Evolutionary conservation across 2,797 vertebrate species (phyloP), one percentile per base, ranked within the genome.

Genomic region (Leptoclinus maculatus): DNA sequence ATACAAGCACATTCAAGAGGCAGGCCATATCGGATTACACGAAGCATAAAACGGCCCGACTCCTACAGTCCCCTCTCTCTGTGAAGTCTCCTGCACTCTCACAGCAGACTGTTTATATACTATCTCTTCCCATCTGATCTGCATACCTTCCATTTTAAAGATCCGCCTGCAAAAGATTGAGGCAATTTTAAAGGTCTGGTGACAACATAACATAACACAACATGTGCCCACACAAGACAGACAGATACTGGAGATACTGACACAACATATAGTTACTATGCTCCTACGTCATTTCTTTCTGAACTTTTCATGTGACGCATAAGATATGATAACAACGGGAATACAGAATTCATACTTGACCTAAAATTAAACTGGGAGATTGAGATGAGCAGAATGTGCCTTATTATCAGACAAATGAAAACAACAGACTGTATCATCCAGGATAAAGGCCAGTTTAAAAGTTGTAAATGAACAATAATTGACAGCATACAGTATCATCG

Each of bases 81-180:
- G 29, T 64, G 21, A 56, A 57, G 58, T 25, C 12, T 36, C 36
- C 32, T 68, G 25, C 34, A 21, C 65, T 45, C 47, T 56, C 49
- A 32, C 27, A 17, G 25, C 47, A 29, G 53, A 78, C 21, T 87
- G 83, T 88, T 90, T 85, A 79, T 85, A 79, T 47, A 76, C 6
- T 71, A 0, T 34, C 49, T 49, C 62, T 78, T 86, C 62, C 69
- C 63, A 62, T 82, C 59, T 16, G 16, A 16, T 36, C n/a, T 23
- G 34, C 41, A 58, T 79, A 69, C 17, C n/a, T 78, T 76, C 63
- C 72, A 59, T 68, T 87, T 90, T 72, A 66, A 64, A 29, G 76
- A 32, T 34, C 36, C 0, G 5, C 0, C 41, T 54, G 29, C 45
- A 68, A 21, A 65, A 38, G 53, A 66, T 38, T 34, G 6, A 72